phyloP scores from a whole-genome alignment of 2,113 vertebrate genomes.

The Orycteropus afer region DNA sequence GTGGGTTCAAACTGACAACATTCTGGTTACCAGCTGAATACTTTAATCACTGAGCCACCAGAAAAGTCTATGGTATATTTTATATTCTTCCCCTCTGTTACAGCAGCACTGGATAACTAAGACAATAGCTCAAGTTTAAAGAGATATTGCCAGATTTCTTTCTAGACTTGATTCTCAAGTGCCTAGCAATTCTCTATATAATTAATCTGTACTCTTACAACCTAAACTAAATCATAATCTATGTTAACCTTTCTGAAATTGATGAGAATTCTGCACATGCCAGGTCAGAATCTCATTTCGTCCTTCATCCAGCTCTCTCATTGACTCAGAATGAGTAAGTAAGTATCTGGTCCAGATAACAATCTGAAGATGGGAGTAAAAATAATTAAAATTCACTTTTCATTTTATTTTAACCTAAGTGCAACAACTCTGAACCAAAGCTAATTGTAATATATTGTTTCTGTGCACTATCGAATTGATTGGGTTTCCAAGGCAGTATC shows the following conservation, averaged over 20 bases:
- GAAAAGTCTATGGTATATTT: too few relatives aligned
- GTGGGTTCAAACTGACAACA: too few relatives aligned
- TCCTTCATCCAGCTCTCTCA: background rate
- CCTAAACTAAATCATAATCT: conserved; percentile 15
- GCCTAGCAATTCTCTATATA: background rate
- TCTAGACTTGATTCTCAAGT: background rate
- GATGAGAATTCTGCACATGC: background rate
- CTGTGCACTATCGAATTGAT: too few relatives aligned
- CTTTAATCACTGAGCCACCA: too few relatives aligned
- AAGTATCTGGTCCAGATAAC: background rate
- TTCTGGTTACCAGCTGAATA: too few relatives aligned
- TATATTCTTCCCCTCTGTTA: too few relatives aligned
- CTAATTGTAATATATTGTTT: background rate
- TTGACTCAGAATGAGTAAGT: background rate
- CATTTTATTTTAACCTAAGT: conserved; percentile 32
- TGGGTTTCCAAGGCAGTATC: too few relatives aligned
- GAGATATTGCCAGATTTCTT: background rate
- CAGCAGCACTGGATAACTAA: too few relatives aligned
- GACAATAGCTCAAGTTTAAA: background rate
- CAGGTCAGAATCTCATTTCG: background rate
- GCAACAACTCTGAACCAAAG: background rate
- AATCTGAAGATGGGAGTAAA: conserved; percentile 4
- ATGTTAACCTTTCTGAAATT: background rate
- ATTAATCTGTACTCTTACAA: background rate
- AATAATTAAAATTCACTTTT: conserved; percentile 22